These are phyloP conservation scores for Pelodytes ibericus DNA, from an alignment of 2,797 vertebrate genomes.

Conservation along the genomic window DNA sequence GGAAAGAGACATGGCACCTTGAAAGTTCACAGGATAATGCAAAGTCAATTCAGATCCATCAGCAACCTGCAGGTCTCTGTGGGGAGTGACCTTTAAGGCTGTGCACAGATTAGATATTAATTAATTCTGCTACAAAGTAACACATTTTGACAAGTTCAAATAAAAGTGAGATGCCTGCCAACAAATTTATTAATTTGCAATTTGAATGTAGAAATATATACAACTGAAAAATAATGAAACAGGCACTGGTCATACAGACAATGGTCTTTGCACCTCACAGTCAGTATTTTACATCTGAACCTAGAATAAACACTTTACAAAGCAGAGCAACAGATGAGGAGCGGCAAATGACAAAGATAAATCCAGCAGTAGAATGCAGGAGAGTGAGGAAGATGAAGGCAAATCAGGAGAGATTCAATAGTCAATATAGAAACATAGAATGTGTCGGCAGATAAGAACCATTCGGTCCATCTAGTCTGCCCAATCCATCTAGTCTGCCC, in stretches of 20 bases:
- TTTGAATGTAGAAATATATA: slow-evolving; percentile 27
- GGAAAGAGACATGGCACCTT: slow-evolving; percentile 25
- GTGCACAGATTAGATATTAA: slow-evolving; percentile 45
- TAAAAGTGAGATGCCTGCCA: slow-evolving; percentile 33
- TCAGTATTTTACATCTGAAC: too few relatives aligned
- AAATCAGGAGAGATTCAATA: too few relatives aligned
- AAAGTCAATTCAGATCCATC: slow-evolving; percentile 51
- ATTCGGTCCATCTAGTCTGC: too few relatives aligned
- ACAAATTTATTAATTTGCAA: slow-evolving; percentile 10
- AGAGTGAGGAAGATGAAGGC: too few relatives aligned
- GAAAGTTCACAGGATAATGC: slow-evolving; percentile 26
- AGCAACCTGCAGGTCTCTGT: slow-evolving; percentile 36
- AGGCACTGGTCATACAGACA: slow-evolving; percentile 24
- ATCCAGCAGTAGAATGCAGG: too few relatives aligned
- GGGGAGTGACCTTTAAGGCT: slow-evolving; percentile 48
- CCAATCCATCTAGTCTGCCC: too few relatives aligned
- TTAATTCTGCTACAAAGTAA: slow-evolving; percentile 48
- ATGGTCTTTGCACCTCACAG: too few relatives aligned
- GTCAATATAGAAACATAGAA: too few relatives aligned
- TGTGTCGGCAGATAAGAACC: too few relatives aligned
- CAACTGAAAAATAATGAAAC: slow-evolving; percentile 7
- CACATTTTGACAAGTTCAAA: slow-evolving; percentile 49
- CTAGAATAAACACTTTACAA: too few relatives aligned
- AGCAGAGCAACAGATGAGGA: too few relatives aligned
- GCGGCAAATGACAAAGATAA: too few relatives aligned